Evolutionary conservation across 2,113 vertebrate genomes (phyloP).

Genomic region (Mustelus asterias): DNA sequence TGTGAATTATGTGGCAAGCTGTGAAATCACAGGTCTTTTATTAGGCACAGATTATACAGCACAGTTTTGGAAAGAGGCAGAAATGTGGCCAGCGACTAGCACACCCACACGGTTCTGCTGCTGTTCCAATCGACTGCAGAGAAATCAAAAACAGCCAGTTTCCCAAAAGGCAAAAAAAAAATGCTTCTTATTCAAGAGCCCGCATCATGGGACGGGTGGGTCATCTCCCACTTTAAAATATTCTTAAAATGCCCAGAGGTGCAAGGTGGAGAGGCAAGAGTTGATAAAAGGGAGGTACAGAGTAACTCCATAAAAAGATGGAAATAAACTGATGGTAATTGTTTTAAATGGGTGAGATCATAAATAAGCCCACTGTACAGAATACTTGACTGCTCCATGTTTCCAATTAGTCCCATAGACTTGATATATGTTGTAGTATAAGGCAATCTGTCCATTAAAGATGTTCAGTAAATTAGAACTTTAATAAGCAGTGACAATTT

Average conservation of each 20-base stretch:
- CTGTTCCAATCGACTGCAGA: not conserved
- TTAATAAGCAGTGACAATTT: conserved; percentile 25
- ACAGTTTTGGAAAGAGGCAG: not conserved
- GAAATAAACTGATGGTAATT: not conserved
- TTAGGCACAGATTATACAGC: conserved; percentile 23
- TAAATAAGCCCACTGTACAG: conserved; percentile 3
- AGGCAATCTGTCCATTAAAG: conserved; percentile 35
- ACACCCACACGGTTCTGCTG: not conserved
- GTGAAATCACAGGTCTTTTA: not conserved
- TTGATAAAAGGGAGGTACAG: conserved; percentile 13
- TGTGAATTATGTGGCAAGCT: not conserved
- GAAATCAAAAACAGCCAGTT: conserved; percentile 24
- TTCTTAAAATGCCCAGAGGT: not conserved
- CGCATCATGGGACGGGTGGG: not conserved
- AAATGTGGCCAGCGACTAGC: not conserved
- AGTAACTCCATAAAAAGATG: conserved; percentile 23
- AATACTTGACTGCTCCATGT: not conserved
- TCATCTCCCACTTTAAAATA: not conserved
- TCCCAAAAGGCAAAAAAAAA: conserved; percentile 11
- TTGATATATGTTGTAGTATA: conserved; percentile 26
- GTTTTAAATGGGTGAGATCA: not conserved
- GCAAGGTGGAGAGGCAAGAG: conserved; percentile 17
- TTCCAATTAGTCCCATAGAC: conserved; percentile 33
- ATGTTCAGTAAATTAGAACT: conserved; percentile 33
- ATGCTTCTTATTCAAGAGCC: not conserved